Evolutionary conservation across 2,888 invertebrate species (phyloP).

Genomic region (Protonemura montana): DNA sequence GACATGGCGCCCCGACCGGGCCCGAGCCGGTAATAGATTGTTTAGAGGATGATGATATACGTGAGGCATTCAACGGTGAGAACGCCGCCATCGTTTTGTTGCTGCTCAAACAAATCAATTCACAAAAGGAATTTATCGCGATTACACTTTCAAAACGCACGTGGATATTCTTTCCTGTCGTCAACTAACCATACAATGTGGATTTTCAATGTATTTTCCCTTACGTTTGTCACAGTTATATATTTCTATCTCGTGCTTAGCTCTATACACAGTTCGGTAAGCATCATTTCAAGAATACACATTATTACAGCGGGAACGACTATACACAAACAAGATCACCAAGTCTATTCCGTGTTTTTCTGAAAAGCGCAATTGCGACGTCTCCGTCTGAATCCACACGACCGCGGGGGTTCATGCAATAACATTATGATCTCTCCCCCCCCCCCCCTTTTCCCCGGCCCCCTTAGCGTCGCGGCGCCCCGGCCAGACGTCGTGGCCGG

Average conservation of each 20-base stretch:
- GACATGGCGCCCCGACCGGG: neutral
- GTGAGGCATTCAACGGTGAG: neutral
- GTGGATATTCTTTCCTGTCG: neutral
- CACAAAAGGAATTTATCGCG: neutral
- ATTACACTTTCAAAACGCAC: neutral
- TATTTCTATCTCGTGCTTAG: no score
- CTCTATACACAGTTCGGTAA: no score
- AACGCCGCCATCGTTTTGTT: neutral
- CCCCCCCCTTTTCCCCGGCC: no score
- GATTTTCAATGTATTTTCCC: no score
- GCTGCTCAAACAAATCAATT: neutral
- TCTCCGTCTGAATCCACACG: neutral
- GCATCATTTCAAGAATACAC: no score
- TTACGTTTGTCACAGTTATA: no score
- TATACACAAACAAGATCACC: neutral
- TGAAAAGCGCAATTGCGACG: neutral
- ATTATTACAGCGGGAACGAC: no score
- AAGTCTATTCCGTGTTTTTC: neutral
- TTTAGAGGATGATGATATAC: neutral
- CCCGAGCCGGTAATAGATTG: neutral
- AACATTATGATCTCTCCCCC: no score
- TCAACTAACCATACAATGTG: neutral
- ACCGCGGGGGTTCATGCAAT: no score
- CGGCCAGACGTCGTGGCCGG: neutral
- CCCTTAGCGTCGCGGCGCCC: no score